Evolutionary conservation across 2,888 invertebrate species (phyloP).

Genomic region (Choreutis nemorana): DNA sequence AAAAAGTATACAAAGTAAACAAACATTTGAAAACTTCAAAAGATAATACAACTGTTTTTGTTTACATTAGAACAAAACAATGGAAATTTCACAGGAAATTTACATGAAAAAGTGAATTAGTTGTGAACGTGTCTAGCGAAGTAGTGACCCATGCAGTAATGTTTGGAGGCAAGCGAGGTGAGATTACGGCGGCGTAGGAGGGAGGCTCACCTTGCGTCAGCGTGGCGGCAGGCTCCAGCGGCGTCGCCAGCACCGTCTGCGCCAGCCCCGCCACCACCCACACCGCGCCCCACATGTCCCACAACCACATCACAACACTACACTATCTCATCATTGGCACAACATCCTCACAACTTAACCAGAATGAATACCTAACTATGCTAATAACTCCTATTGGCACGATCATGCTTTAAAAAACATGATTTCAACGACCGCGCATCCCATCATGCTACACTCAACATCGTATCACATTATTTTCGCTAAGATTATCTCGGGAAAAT

Average conservation of each 20-base stretch:
- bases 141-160: constrained; percentile 30
- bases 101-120: too few relatives aligned
- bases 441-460: constrained; percentile 23
- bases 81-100: too few relatives aligned
- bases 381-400: constrained; percentile 58
- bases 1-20: too few relatives aligned
- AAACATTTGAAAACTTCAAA: too few relatives aligned
- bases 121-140: too few relatives aligned
- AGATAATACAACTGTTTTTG: too few relatives aligned
- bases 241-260: constrained; percentile 43
- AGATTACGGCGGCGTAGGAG: constrained; percentile 28
- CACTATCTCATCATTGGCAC: constrained; percentile 67
- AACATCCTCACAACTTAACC: constrained; percentile 62
- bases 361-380: constrained; percentile 60
- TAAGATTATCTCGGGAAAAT: constrained; percentile 27
- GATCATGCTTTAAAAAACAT: constrained; percentile 60
- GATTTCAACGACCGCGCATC: constrained; percentile 26
- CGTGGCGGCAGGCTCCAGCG: constrained; percentile 47
- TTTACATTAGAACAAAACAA: too few relatives aligned
- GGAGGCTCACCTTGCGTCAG: constrained; percentile 56
- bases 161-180: constrained; percentile 17
- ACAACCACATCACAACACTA: constrained; percentile 64
- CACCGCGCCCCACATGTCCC: constrained; percentile 62
- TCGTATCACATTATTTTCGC: constrained; percentile 45
- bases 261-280: constrained; percentile 48